A percentile compares a stretch with the other conserved stretches of the same genome.
Evolutionary conservation across 1,140 invertebrate genomes (phyloP).

Genomic region (Lordiphosa stackelbergi): DNA sequence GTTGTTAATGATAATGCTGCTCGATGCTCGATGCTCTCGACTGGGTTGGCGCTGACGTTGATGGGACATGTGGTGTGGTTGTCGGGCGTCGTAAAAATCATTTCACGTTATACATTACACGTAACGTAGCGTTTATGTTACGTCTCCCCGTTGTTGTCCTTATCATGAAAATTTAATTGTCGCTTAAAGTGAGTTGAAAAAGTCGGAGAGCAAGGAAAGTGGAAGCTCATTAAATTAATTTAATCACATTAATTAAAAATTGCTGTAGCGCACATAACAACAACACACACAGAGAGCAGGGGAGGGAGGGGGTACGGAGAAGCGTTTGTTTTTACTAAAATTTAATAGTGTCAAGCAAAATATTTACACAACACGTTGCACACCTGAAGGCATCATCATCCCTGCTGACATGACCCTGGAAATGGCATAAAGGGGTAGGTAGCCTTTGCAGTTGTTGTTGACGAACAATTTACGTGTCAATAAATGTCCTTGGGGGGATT

Average conservation of each 20-base stretch:
- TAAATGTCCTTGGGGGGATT: conserved; percentile 37
- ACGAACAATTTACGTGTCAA: conserved; percentile 42
- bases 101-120: conserved; percentile 67
- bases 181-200: conserved; percentile 59
- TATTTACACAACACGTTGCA: conserved; percentile 57
- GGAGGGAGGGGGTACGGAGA: background rate
- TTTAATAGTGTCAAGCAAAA: conserved; percentile 56
- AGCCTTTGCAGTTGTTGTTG: conserved; percentile 27
- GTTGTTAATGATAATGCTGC: conserved; percentile 65
- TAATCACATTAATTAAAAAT: conserved; percentile 70
- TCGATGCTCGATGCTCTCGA: conserved; percentile 9
- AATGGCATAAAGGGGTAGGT: conserved; percentile 8
- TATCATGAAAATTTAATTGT: conserved; percentile 64
- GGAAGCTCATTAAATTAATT: conserved; percentile 65
- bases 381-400: conserved; percentile 37
- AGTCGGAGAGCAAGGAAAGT: conserved; percentile 5
- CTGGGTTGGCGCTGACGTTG: conserved; percentile 50
- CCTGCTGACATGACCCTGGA: background rate
- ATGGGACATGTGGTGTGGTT: conserved; percentile 64
- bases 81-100: conserved; percentile 64
- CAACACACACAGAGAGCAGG: conserved; percentile 2
- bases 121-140: conserved; percentile 66
- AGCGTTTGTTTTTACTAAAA: conserved; percentile 56
- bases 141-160: conserved; percentile 48
- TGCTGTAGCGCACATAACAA: conserved; percentile 16